A percentile compares a stretch with the other conserved stretches of the same genome.
Evolutionary conservation across 2,888 invertebrate genomes (phyloP).

Genomic region (Drosophila rubida): DNA sequence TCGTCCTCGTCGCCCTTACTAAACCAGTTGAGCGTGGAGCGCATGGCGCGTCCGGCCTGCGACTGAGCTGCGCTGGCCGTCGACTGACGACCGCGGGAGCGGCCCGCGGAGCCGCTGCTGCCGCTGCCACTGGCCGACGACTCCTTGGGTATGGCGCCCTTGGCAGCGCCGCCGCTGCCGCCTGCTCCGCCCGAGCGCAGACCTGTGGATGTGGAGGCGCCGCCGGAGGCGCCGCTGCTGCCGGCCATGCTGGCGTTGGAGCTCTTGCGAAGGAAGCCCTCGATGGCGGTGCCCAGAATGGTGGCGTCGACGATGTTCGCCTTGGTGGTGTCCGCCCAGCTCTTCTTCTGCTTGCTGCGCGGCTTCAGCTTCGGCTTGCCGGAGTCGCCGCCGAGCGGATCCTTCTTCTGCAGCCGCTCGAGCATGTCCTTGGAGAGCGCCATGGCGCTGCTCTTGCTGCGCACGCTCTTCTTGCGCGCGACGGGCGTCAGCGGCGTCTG

Average conservation of each 20-base stretch:
- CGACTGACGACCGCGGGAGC: slow-evolving; percentile 74
- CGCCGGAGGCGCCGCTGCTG: slow-evolving; percentile 23
- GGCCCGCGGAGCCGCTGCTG: slow-evolving; percentile 9
- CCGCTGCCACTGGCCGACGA: slow-evolving; percentile 32
- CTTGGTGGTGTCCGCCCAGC: slow-evolving; percentile 82
- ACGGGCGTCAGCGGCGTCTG: slow-evolving; percentile 91
- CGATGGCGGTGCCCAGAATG: slow-evolving; percentile 92
- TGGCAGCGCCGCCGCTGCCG: slow-evolving; percentile 18
- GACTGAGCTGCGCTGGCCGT: slow-evolving; percentile 63
- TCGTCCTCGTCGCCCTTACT: slow-evolving; percentile 89
- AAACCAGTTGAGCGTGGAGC: slow-evolving; percentile 86
- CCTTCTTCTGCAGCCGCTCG: slow-evolving; percentile 86
- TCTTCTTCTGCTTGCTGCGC: slow-evolving; percentile 83
- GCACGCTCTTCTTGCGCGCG: slow-evolving; percentile 87
- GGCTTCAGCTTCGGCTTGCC: slow-evolving; percentile 84
- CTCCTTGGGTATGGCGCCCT: slow-evolving; percentile 68
- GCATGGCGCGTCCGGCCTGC: slow-evolving; percentile 81
- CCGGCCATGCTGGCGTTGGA: slow-evolving; percentile 80
- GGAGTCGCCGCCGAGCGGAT: slow-evolving; percentile 78
- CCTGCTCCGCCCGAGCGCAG: slow-evolving; percentile 35
- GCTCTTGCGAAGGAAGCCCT: slow-evolving; percentile 90
- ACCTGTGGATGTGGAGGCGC: slow-evolving; percentile 40
- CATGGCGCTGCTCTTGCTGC: slow-evolving; percentile 86
- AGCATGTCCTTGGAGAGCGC: slow-evolving; percentile 87
- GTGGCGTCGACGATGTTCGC: slow-evolving; percentile 92